Evolutionary conservation across 1,140 invertebrate genomes (phyloP), one percentile per base, ranked within the genome.

Genomic region (Hycleus phaleratus): DNA sequence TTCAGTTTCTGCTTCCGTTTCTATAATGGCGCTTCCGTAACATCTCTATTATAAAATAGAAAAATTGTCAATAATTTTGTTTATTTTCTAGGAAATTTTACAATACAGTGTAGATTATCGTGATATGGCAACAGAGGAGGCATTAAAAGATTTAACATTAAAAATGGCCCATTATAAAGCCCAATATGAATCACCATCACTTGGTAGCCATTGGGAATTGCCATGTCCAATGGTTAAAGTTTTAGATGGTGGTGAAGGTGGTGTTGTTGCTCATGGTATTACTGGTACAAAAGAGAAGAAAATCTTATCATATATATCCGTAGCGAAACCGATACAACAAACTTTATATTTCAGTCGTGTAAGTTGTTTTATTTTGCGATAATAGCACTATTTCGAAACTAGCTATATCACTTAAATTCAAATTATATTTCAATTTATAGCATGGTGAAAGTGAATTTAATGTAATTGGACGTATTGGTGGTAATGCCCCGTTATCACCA

Each of bases 371-470:
- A 18, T 18, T 18, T 18, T 18, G 1, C 18, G 18, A 18, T 18
- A 18, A 18, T 18, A 18, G 18, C 18, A 1, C 18, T 18, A 18
- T 18, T 18, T 18, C 18, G 18, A 18, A 18, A 18, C 18, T 18
- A 18, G 18, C 1, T 18, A 1, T 18, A 1, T 18, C 18, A 18
- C 18, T 18, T 18, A 18, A 18, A 18, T 18, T 18, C 18, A 18
- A 18, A 18, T 18, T 18, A 18, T 18, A 18, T 25, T 50, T 40
- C 68, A 56, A 59, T 63, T 69, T 68, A 38, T 70, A 94, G 88
- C 93, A 97, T 76, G 93, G 93, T 0, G 94, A 97, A 75, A 93
- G 90, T 72, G 86, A 91, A 67, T 90, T 89, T 77, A 97, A 97
- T 73, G 81, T 94, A 2, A 73, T 89, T n/a, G 93, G 93, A 1